Base-by-base conservation (phyloP, 2,888 invertebrate genomes). In the Trimorus sp. region DNA sequence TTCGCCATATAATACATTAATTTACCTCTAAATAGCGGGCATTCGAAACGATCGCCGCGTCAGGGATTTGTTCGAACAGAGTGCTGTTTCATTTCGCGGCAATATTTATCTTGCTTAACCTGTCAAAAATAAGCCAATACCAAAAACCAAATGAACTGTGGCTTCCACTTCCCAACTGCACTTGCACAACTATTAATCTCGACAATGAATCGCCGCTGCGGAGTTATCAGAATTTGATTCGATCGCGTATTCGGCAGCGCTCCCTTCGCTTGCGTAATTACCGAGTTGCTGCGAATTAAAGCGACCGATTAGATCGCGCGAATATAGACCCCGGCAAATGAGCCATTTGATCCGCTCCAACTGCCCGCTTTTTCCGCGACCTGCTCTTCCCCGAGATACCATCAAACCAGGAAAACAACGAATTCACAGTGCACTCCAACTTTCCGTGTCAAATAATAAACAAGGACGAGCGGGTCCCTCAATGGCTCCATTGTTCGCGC, bases 241-340 rank as follows among this genome's bases (percentile, higher is more conserved):
- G 53, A 75, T 74, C 65, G 65, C 38, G 71, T 58, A 71, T 65
- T 78, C 70, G 66, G 68, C 40, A 62, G 54, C 45, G 37, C 53
- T 76, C 65, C 71, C 75, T 60, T 65, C 66, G 45, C 49, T 79
- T 79, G 68, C 62, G 76, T 73, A 77, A 81, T 81, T 75, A 71
- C 26, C 7, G 65, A 63, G 53, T 75, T 68, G 63, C 73, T 45
- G 45, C 69, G 36, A 74, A 74, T 59, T 58, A 74, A 74, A 73
- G 26, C 62, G 37, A 53, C n/a, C 48, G 73, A 77, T 62, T 76
- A 70, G 38, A 58, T 54, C 37, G 59, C 51, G 65, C 70, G 59
- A 68, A 42, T 40, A 62, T 9, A 16, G 48, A 8, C 38, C 12
- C 53, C 37, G 42, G 53, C 51, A 54, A 66, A 58, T 26, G 38